Evolutionary conservation across 2,797 vertebrate species (phyloP), one percentile per base, ranked within the genome.

Genomic region (Spinus pinus): DNA sequence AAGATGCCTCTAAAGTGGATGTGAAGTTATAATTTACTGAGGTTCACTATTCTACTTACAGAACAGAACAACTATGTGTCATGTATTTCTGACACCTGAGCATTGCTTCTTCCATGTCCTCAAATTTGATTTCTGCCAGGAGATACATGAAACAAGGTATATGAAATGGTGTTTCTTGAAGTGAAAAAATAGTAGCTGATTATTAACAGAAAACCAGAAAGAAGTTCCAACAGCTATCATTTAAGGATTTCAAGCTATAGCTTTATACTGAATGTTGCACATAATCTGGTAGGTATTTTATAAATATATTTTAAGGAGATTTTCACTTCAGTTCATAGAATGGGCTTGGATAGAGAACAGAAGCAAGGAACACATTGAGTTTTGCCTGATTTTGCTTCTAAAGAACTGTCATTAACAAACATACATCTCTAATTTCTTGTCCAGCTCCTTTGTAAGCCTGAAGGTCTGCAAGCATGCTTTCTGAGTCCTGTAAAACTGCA

Each of bases 381-480:
- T 81, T 82, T 89, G 58, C 64, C 96, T 79, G 50, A 81, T 83
- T 85, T 87, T 92, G 35, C 49, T 90, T 51, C n/a, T 22, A 41
- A 66, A 81, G 30, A 90, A 73, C 18, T 72, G 60, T 72, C 79
- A 93, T 72, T 88, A 73, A 71, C 22, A 74, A 84, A 94, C 98
- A 71, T 98, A 99, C 99, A 95, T 99, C 99, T 99, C 99, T 98
- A 97, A 99, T 99, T 98, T 99, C 99, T 90, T 99, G 99, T 61
- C 99, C 99, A 1, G 99, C 99, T 95, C 99, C 99, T 97, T 99
- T 99, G 98, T 99, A 99, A 7, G 99, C 98, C 97, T 99, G 99
- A 74, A 99, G 98, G 92, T 99, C 99, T 15, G 97, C 94, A 54
- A 99, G 98, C 97, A 99, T 99, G 97, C 98, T 99, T 98, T 99